A percentile compares a stretch with the other conserved stretches of the same genome.
phyloP scores from a whole-genome alignment of 2,113 vertebrate species.

The Rhinopomastus cyanomelas region DNA sequence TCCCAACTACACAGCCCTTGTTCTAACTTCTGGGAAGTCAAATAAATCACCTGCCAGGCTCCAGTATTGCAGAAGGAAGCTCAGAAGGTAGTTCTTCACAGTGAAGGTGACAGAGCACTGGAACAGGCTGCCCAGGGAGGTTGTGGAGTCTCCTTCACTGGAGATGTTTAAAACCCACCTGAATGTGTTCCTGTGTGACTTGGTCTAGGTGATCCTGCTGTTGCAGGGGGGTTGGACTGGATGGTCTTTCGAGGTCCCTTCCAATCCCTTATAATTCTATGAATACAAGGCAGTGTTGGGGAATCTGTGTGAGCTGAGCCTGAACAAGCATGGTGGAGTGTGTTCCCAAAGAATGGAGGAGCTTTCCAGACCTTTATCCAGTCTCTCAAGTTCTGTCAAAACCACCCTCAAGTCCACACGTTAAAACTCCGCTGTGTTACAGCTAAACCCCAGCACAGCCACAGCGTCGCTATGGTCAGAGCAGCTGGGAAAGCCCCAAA shows the following conservation, averaged over 20 bases:
- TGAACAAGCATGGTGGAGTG: background rate
- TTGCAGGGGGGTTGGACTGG: too few species aligned
- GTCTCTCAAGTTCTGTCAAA: fast-evolving
- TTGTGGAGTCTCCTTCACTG: too few species aligned
- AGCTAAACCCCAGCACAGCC: background rate
- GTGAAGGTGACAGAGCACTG: too few species aligned
- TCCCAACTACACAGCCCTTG: background rate
- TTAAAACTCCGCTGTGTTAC: background rate
- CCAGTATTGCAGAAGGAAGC: background rate
- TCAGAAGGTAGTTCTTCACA: too few species aligned
- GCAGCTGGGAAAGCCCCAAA: background rate
- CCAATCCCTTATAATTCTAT: too few species aligned
- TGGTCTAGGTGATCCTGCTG: too few species aligned
- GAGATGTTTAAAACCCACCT: too few species aligned
- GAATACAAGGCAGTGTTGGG: background rate
- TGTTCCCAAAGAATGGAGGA: background rate
- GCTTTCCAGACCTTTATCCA: background rate
- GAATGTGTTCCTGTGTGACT: too few species aligned
- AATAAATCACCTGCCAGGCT: background rate
- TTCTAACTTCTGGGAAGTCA: background rate
- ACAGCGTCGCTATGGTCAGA: background rate
- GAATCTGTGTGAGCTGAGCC: background rate
- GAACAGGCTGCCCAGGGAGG: too few species aligned
- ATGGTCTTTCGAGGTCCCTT: too few species aligned
- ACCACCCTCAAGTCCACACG: fast-evolving